Percentiles rank a stretch among this genome's conserved stretches.
Conservation (phyloP, 2,113 vertebrate species). For the Hydrochoerus hydrochaeris region DNA sequence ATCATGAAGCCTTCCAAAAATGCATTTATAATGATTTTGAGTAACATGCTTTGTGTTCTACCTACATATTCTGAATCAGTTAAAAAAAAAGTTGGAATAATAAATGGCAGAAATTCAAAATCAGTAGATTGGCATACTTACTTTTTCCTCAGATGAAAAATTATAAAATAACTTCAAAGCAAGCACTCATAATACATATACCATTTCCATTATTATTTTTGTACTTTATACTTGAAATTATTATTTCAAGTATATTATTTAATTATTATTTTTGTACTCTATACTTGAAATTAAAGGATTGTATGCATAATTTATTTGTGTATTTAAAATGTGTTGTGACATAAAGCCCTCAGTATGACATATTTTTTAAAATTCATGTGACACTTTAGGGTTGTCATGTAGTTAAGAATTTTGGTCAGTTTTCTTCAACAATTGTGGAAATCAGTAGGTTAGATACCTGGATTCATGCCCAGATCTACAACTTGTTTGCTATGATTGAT, state of each 20-base stretch:
- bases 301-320: neutral
- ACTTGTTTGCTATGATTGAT: neutral
- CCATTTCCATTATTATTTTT: neutral
- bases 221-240: neutral
- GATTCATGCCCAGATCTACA: neutral
- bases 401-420: neutral
- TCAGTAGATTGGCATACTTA: neutral
- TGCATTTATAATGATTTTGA: neutral
- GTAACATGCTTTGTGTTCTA: neutral
- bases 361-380: neutral
- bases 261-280: neutral
- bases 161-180: constrained; percentile 8
- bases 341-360: neutral
- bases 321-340: neutral
- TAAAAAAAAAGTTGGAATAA: constrained; percentile 28
- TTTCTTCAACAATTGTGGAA: neutral
- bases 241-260: too few relatives aligned
- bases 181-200: neutral
- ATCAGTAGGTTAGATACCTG: neutral
- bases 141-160: neutral
- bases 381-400: neutral
- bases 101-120: constrained; percentile 5
- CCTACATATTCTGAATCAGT: neutral
- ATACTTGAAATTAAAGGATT: neutral
- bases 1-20: neutral